Conservation (phyloP, 2,797 vertebrate species). For the Tokudaia tokunoshimensis region DNA sequence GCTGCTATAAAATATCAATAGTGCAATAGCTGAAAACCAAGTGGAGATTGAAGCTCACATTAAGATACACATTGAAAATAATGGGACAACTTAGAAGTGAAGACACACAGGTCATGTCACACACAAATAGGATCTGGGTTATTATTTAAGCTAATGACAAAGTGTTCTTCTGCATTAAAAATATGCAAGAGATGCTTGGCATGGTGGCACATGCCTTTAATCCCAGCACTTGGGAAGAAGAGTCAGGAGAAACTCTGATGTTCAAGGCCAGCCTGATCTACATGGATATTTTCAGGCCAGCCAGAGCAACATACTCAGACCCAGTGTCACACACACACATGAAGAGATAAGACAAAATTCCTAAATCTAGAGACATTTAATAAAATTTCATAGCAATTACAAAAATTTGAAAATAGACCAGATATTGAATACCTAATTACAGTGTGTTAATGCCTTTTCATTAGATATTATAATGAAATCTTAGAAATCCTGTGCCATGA, state of each 20-base stretch:
- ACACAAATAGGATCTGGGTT: not conserved
- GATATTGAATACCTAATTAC: not conserved
- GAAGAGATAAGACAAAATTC: constrained; percentile 5
- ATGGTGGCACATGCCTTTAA: not conserved
- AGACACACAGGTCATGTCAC: constrained; percentile 10
- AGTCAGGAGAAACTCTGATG: not conserved
- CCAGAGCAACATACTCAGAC: not conserved
- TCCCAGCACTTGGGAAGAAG: not conserved
- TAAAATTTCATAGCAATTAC: not conserved
- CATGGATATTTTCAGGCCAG: not conserved
- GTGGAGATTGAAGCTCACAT: not conserved
- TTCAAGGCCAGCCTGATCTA: not conserved
- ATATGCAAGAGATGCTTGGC: not conserved
- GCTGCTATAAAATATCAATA: not conserved
- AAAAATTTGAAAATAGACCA: not conserved
- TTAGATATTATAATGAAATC: not conserved
- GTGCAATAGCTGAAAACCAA: not conserved
- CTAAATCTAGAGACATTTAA: not conserved
- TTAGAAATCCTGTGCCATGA: constrained; percentile 27
- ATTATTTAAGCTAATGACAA: not conserved
- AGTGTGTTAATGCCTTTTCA: not conserved
- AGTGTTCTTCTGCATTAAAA: constrained; percentile 10
- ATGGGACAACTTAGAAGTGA: not conserved
- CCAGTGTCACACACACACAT: not conserved
- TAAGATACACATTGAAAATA: not conserved